These are phyloP conservation scores for Hemicrepidius hirtus DNA, from an alignment of 2,888 invertebrate genomes.

Conservation along the genomic window DNA sequence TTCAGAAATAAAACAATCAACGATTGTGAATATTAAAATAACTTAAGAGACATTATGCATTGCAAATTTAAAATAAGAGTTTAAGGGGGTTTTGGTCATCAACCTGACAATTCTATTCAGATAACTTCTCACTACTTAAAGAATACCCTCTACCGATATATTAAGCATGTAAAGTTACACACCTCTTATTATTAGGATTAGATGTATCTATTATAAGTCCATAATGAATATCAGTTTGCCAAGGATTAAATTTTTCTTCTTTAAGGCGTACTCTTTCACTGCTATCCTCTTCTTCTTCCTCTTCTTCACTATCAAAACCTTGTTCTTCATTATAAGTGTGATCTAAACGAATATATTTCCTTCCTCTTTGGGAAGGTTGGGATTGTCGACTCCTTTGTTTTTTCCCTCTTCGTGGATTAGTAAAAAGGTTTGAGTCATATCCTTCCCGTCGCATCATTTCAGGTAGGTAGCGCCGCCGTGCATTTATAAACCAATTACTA, in stretches of 20 bases:
- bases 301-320: slow-evolving; percentile 64
- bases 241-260: slow-evolving; percentile 68
- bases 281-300: slow-evolving; percentile 59
- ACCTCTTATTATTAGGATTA: slow-evolving; percentile 67
- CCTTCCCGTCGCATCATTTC: slow-evolving; percentile 71
- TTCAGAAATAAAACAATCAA: no score
- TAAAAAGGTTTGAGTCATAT: slow-evolving; percentile 70
- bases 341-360: slow-evolving; percentile 60
- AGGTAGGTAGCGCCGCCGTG: slow-evolving; percentile 68
- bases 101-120: no score
- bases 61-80: no score
- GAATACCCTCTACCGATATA: no score
- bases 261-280: slow-evolving; percentile 53
- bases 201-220: slow-evolving; percentile 66
- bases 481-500: slow-evolving; percentile 72
- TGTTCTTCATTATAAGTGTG: slow-evolving; percentile 61
- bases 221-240: slow-evolving; percentile 71
- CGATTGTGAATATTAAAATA: no score
- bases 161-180: slow-evolving; percentile 31
- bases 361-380: slow-evolving; percentile 62
- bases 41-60: no score
- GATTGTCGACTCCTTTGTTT: slow-evolving; percentile 58
- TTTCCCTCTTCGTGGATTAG: slow-evolving; percentile 68
- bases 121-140: no score
- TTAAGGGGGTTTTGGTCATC: no score